phyloP scores from a whole-genome alignment of 2,797 vertebrate genomes.

The Kryptolebias ocellatus region DNA sequence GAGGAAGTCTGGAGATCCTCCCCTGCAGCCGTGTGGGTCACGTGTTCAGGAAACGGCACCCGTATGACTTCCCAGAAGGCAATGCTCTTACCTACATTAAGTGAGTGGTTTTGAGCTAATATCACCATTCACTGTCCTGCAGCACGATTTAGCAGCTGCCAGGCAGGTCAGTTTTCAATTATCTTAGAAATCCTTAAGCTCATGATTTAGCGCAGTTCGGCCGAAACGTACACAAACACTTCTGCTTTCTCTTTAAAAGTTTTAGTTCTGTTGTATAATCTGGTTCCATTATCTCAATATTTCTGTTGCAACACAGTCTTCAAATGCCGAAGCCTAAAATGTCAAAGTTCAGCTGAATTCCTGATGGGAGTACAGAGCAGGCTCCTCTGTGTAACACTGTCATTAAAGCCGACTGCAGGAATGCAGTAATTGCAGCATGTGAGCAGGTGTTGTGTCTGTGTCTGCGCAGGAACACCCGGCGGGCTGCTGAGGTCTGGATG shows the following conservation, averaged over 20 bases:
- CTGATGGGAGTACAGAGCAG: not conserved
- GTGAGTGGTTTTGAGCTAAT: slow-evolving; percentile 73
- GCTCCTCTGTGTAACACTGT: not conserved
- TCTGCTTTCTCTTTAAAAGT: too few relatives aligned
- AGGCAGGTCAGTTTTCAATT: too few relatives aligned
- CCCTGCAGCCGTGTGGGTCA: slow-evolving; percentile 98
- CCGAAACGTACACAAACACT: too few relatives aligned
- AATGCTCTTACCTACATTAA: slow-evolving; percentile 98
- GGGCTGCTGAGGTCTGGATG: slow-evolving; percentile 99
- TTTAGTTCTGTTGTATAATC: too few relatives aligned
- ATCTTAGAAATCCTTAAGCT: too few relatives aligned
- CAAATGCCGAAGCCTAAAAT: too few relatives aligned
- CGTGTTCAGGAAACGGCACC: slow-evolving; percentile 96
- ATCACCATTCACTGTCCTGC: too few relatives aligned
- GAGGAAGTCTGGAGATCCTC: slow-evolving; percentile 96
- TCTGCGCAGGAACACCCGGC: slow-evolving; percentile 90
- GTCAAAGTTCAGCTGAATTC: not conserved
- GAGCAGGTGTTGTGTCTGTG: slow-evolving; percentile 50
- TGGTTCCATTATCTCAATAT: too few relatives aligned
- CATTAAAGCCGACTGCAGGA: slow-evolving; percentile 31
- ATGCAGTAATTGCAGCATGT: slow-evolving; percentile 28
- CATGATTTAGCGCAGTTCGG: too few relatives aligned
- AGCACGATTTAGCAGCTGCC: too few relatives aligned
- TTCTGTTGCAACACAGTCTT: too few relatives aligned
- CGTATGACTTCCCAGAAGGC: slow-evolving; percentile 97